Percentiles rank a stretch among this genome's conserved stretches.
phyloP scores from a whole-genome alignment of 2,113 vertebrate species.

The Labeo catla region DNA sequence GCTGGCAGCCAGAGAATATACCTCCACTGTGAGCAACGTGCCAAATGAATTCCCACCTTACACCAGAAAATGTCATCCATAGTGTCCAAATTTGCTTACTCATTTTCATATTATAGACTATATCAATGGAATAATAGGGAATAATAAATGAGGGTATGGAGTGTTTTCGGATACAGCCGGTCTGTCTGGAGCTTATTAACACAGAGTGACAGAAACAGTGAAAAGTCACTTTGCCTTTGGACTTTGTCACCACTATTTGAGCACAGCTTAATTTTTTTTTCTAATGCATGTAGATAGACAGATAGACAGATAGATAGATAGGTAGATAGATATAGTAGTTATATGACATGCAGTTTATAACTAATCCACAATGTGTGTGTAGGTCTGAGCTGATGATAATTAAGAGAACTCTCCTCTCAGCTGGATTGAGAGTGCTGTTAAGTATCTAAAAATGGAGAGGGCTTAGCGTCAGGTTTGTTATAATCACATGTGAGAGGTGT shows the following conservation, averaged over 20 bases:
- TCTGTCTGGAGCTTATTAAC: neutral
- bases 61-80: no score
- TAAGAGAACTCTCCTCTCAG: neutral
- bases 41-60: neutral
- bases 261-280: neutral
- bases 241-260: neutral
- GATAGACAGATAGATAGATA: neutral
- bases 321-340: neutral
- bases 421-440: neutral
- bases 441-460: slow-evolving; percentile 5
- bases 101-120: neutral
- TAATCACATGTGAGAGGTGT: slow-evolving; percentile 7
- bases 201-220: neutral
- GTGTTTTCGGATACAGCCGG: neutral
- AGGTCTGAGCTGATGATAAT: neutral
- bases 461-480: neutral
- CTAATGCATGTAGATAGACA: no score
- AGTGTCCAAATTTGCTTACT: neutral
- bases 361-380: neutral
- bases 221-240: neutral
- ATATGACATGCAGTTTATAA: neutral
- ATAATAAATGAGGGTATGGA: neutral
- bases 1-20: neutral
- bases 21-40: neutral
- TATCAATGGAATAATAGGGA: neutral